Evolutionary conservation across 2,888 invertebrate species (phyloP), one percentile per base, ranked within the genome.

Genomic region (Platerodrilus igneus): DNA sequence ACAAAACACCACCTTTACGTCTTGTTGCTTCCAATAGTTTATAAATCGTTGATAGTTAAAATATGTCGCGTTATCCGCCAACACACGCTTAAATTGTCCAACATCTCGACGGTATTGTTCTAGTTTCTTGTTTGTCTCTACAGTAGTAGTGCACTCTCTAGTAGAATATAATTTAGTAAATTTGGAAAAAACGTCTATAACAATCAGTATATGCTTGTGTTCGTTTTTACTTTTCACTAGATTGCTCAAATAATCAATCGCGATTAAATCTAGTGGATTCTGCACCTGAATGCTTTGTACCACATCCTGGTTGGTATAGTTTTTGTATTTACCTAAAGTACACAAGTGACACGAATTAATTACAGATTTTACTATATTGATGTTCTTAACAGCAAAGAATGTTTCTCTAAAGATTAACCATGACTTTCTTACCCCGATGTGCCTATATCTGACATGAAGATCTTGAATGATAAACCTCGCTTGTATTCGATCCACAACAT

Each of bases 321-420:
- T 34, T 26, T 34, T 26, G 9, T 34, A 34, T n/a, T 34, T 26
- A 2, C 26, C 8, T 5, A 34, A 18, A n/a, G 14, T 11, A 34
- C 26, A 34, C 7, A 26, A 13, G 15, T 30, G 5, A 37, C 25
- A 37, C 9, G 17, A 4, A 22, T 37, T 37, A 11, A 37, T 31
- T 1, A 16, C 7, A 1, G 6, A 4, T 10, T 19, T 32, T 1
- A 32, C 20, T 3, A 32, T 18, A 1, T n/a, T 20, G 5, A 21
- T 28, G 21, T 36, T 15, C 4, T 28, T 36, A 2, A 4, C 28
- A 8, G 7, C 19, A 13, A 13, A 28, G 9, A 20, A 28, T 5
- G 7, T 14, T 27, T 36, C 28, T 10, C 28, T 25, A 8, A 14
- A 28, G 2, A 36, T 3, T 19, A 36, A 13, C 28, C 27, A 36